These are phyloP conservation scores for Plumapathes pennacea DNA, from an alignment of 92 coral and sea anemone species.

Conservation along the genomic window DNA sequence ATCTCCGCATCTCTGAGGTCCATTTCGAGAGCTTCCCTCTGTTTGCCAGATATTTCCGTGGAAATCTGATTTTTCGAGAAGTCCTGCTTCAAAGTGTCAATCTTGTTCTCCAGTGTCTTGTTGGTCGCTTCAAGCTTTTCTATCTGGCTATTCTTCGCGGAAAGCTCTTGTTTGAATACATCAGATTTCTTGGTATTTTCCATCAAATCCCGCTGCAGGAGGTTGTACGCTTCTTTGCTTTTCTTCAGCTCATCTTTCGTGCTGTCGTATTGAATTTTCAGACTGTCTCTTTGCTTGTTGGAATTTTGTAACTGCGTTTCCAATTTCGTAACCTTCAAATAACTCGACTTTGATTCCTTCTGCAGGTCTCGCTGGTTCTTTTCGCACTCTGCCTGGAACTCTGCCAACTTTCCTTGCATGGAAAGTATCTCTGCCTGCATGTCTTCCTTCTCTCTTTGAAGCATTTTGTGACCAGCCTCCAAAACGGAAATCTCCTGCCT, in stretches of 20 bases:
- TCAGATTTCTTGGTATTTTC: slow-evolving; percentile 86
- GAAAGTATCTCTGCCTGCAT: slow-evolving; percentile 75
- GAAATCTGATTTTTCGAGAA: slow-evolving; percentile 84
- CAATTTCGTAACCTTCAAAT: slow-evolving; percentile 78
- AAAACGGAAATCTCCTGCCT: slow-evolving; percentile 85
- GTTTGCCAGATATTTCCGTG: slow-evolving; percentile 75
- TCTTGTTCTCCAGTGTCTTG: slow-evolving; percentile 76
- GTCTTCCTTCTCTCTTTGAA: slow-evolving; percentile 93
- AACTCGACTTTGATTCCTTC: slow-evolving; percentile 77
- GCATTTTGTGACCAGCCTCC: slow-evolving; percentile 84
- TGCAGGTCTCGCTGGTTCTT: slow-evolving; percentile 84
- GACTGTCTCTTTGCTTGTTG: slow-evolving; percentile 81
- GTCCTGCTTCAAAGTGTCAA: slow-evolving; percentile 85
- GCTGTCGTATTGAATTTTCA: slow-evolving; percentile 80
- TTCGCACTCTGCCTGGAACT: slow-evolving; percentile 81
- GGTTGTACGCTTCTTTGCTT: slow-evolving; percentile 74
- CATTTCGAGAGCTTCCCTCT: slow-evolving; percentile 76
- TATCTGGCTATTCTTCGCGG: slow-evolving; percentile 69
- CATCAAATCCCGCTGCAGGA: slow-evolving; percentile 83
- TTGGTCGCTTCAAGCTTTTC: slow-evolving; percentile 82
- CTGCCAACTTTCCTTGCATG: slow-evolving; percentile 77
- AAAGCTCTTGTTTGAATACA: slow-evolving; percentile 72
- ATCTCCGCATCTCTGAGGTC: slow-evolving; percentile 75
- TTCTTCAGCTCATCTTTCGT: slow-evolving; percentile 79
- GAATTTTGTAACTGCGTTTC: slow-evolving; percentile 89